phyloP scores from a whole-genome alignment of 1,140 invertebrate species.

The Ceratina japonica region DNA sequence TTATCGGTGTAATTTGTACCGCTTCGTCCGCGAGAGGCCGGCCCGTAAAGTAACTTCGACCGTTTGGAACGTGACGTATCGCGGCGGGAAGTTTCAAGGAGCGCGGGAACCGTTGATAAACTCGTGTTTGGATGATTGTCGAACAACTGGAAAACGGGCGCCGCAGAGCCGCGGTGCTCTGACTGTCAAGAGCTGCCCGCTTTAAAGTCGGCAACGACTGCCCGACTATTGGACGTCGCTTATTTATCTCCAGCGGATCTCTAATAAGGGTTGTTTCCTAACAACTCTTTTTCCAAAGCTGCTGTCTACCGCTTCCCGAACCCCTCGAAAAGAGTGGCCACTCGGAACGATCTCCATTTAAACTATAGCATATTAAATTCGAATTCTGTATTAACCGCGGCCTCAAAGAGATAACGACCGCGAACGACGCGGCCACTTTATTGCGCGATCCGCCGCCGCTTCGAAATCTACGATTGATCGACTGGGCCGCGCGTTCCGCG shows the following conservation, averaged over 20 bases:
- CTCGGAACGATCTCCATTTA: neutral
- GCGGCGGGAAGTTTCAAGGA: slow-evolving; percentile 44
- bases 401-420: too few relatives aligned
- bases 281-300: neutral
- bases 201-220: slow-evolving; percentile 16
- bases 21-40: slow-evolving; percentile 5
- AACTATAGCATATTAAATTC: too few relatives aligned
- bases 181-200: slow-evolving; percentile 6
- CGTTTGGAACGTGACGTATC: slow-evolving; percentile 53
- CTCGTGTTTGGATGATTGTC: slow-evolving; percentile 42
- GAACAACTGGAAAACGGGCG: slow-evolving; percentile 36
- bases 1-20: slow-evolving; percentile 52
- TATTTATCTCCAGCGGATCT: slow-evolving; percentile 25
- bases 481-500: too few relatives aligned
- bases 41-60: slow-evolving; percentile 41
- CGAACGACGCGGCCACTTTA: too few relatives aligned
- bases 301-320: neutral
- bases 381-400: too few relatives aligned
- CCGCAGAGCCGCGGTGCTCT: neutral
- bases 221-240: neutral
- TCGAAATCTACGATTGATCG: too few relatives aligned
- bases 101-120: slow-evolving; percentile 42
- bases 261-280: slow-evolving; percentile 13
- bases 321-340: neutral
- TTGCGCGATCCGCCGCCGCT: too few relatives aligned